Percentiles rank a stretch among this genome's conserved stretches.
These are phyloP conservation scores for Nomada ruficornis DNA, from an alignment of 2,888 invertebrate genomes.

Conservation along the genomic window DNA sequence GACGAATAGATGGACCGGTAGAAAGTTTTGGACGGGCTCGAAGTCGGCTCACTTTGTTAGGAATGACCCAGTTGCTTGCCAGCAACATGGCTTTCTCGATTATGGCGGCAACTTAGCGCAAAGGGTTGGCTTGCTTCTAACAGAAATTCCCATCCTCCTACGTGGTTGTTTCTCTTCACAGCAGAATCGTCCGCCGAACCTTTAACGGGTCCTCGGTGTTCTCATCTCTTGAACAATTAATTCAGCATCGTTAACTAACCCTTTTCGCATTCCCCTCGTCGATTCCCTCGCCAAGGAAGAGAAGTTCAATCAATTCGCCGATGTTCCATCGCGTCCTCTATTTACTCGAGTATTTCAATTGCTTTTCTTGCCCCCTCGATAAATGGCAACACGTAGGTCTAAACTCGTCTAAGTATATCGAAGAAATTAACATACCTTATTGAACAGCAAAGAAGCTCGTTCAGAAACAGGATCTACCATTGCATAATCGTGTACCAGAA, in stretches of 20 bases:
- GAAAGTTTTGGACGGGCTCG: slow-evolving; percentile 48
- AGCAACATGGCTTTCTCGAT: slow-evolving; percentile 53
- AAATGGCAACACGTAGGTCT: too few species aligned
- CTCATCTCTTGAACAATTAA: slow-evolving; percentile 35
- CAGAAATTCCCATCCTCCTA: slow-evolving; percentile 45
- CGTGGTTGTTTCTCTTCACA: background rate
- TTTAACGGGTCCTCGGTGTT: background rate
- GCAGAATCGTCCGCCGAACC: slow-evolving; percentile 31
- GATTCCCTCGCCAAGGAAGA: background rate
- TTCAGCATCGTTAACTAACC: slow-evolving; percentile 14
- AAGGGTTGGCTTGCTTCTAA: slow-evolving; percentile 55
- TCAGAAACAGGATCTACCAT: background rate
- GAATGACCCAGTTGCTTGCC: slow-evolving; percentile 64
- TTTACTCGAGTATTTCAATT: background rate
- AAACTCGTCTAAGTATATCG: background rate
- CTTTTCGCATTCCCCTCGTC: slow-evolving; percentile 5
- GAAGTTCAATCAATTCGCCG: background rate
- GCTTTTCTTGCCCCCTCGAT: too few species aligned
- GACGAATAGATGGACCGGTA: slow-evolving; percentile 35
- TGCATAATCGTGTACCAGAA: background rate
- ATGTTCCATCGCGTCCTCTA: background rate
- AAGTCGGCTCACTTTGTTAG: slow-evolving; percentile 54
- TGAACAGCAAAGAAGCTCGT: slow-evolving; percentile 1
- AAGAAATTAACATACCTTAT: background rate
- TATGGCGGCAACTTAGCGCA: slow-evolving; percentile 59